A percentile compares a stretch with the other conserved stretches of the same genome.
These are phyloP conservation scores for Puma concolor DNA, from an alignment of 2,113 vertebrate genomes.

Conservation along the genomic window DNA sequence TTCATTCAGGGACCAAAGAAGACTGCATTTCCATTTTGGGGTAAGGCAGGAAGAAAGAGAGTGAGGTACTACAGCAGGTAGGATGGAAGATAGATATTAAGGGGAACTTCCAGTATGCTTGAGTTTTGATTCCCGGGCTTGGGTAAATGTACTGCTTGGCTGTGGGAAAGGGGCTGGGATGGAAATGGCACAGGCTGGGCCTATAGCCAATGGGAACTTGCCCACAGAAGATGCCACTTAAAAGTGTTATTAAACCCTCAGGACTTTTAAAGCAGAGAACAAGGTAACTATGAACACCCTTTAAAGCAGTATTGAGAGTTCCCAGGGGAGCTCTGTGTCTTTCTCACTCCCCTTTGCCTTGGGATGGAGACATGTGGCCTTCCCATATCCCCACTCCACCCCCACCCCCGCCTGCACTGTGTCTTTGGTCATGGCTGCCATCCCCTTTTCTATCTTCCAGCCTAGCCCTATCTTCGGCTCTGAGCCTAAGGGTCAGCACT, in stretches of 20 bases:
- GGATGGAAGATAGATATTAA: conserved; percentile 19
- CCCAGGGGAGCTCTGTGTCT: conserved; percentile 46
- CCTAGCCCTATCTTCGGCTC: not conserved
- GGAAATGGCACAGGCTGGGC: conserved; percentile 57
- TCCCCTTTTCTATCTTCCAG: not conserved
- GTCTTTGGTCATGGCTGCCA: not conserved
- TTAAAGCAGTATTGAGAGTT: conserved; percentile 63
- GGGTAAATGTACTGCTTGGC: not conserved
- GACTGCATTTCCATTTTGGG: conserved; percentile 22
- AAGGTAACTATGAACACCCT: conserved; percentile 63
- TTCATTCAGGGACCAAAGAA: conserved; percentile 34
- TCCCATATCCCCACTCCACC: no score
- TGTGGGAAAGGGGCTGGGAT: conserved; percentile 39
- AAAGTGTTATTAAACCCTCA: conserved; percentile 70
- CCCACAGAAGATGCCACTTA: conserved; percentile 70
- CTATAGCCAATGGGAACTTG: conserved; percentile 66
- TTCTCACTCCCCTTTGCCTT: conserved; percentile 41
- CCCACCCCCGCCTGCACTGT: no score
- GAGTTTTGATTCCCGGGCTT: conserved; percentile 10
- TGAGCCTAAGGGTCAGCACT: not conserved
- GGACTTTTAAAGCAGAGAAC: conserved; percentile 61
- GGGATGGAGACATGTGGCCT: not conserved
- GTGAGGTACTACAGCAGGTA: conserved; percentile 5
- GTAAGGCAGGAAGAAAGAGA: conserved; percentile 8
- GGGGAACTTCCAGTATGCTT: conserved; percentile 7